Evolutionary conservation across 1,140 invertebrate species (phyloP), one percentile per base, ranked within the genome.

Genomic region (Orchesella cincta): DNA sequence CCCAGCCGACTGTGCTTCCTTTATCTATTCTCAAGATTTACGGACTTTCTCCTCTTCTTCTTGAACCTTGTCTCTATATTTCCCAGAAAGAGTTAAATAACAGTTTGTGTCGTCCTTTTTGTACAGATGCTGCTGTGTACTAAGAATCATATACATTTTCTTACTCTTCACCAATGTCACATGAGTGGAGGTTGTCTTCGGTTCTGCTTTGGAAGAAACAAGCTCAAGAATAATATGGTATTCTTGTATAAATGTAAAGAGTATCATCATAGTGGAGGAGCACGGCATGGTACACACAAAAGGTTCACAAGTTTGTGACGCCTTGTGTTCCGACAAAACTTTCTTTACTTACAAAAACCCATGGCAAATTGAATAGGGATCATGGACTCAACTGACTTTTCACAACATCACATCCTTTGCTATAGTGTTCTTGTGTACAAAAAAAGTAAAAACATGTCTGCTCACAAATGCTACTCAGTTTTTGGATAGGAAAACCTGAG

Each of bases 1-100:
- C 8, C 23, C 52, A 57, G 52, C 52, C 52, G 23, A 26, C 14
- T 57, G 52, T n/a, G 23, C 52, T 14, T 57, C 52, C 52, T 57
- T 57, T 57, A 57, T 57, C 52, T 57, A 57, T 57, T 57, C 52
- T 26, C 52, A 57, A 57, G 52, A 57, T 57, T 57, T 57, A 57
- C 52, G 52, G 52, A 57, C 52, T 57, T 57, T 57, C 23, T 12
- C 52, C 52, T 3, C 12, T 12, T 57, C 52, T 57, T 23, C 52
- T 57, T 57, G 52, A 57, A 57, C 52, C 23, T 8, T 57, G 52
- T 26, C 52, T 23, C 52, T 57, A 46, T 46, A 46, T 57, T 57
- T 57, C 14, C 14, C 5, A 23, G 23, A 57, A 57, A 57, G 52
- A 57, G 52, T 57, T 57, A 57, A 57, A 23, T 57, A 57, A 57